These are phyloP conservation scores for Neosilurus hyrtlii DNA, from an alignment of 2,797 vertebrate genomes.

Conservation along the genomic window DNA sequence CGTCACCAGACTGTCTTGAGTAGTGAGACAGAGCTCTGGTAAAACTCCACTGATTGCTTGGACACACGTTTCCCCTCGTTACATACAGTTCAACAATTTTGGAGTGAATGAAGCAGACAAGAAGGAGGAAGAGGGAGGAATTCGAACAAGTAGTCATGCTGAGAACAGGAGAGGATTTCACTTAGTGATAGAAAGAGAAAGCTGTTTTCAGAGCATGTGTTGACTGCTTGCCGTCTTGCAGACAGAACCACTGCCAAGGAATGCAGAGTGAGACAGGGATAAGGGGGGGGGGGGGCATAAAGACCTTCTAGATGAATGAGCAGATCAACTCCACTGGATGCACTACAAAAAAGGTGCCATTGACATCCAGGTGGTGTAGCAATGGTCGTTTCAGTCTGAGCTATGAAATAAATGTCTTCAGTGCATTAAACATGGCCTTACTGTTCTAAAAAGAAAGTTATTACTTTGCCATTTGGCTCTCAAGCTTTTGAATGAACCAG, in stretches of 20 bases:
- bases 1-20: slow-evolving; percentile 30
- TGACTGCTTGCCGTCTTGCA: slow-evolving; percentile 48
- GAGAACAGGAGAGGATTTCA: slow-evolving; percentile 4
- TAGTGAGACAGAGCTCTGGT: slow-evolving; percentile 24
- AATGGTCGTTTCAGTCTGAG: slow-evolving; percentile 18
- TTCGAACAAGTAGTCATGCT: slow-evolving; percentile 12
- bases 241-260: slow-evolving; percentile 41
- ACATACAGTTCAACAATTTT: slow-evolving; percentile 40
- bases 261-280: slow-evolving; percentile 25
- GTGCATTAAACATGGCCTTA: slow-evolving; percentile 29
- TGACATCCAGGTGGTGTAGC: slow-evolving; percentile 35
- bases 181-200: slow-evolving; percentile 16
- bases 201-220: slow-evolving; percentile 51
- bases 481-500: background rate
- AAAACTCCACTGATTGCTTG: slow-evolving; percentile 36
- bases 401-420: slow-evolving; percentile 35
- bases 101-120: slow-evolving; percentile 17
- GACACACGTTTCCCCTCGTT: slow-evolving; percentile 47
- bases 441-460: slow-evolving; percentile 30
- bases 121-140: background rate
- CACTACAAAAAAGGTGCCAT: background rate
- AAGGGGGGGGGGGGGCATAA: slow-evolving; percentile 30
- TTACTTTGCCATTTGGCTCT: slow-evolving; percentile 38
- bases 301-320: slow-evolving; percentile 38
- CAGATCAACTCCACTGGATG: slow-evolving; percentile 22